Base-by-base conservation (phyloP, 2,113 vertebrate species). In the Lepus timidus region DNA sequence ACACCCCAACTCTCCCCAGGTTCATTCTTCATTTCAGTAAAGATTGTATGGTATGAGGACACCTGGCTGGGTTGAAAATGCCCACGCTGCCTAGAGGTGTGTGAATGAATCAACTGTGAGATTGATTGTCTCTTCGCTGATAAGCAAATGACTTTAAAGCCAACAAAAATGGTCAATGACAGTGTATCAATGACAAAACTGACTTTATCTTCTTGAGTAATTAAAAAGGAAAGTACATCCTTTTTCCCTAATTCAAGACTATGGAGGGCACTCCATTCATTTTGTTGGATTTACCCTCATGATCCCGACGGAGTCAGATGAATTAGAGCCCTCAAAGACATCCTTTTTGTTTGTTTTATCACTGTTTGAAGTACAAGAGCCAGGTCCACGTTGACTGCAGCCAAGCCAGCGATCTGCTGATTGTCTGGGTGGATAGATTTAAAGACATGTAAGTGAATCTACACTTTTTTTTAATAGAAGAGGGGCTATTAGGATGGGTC, bases 51-150 rank as follows among this genome's bases (percentile, higher is more conserved):
- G 33, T 31, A 58, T 68, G 62, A 68, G 39, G 33, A 29, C 67
- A 27, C 58, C 39, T 62, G 10, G 13, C 11, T 4, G 25, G 39
- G 9, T 19, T 61, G 79, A 20, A 76, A 51, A 23, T 33, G 3
- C 67, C 49, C 7, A 0, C 19, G 16, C 3, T 7, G 9, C 23
- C 20, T 11, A 44, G 51, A 79, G 68, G 64, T 2, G n/a, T 0
- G 10, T 49, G 7, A 49, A 14, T 22, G 49, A 74, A 4, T 29
- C n/a, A 36, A 16, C n/a, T 9, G 6, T 7, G 52, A 39, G 0
- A 2, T 17, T 20, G 1, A 4, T n/a, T 0, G 1, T 65, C 51
- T 90, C 29, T 51, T 33, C 10, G 1, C 23, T 5, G 31, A 23
- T 22, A 73, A 81, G 39, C 19, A 49, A 84, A 25, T 27, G 70